phyloP scores from a whole-genome alignment of 2,888 invertebrate genomes.

The Nephrotoma guestfalica region DNA sequence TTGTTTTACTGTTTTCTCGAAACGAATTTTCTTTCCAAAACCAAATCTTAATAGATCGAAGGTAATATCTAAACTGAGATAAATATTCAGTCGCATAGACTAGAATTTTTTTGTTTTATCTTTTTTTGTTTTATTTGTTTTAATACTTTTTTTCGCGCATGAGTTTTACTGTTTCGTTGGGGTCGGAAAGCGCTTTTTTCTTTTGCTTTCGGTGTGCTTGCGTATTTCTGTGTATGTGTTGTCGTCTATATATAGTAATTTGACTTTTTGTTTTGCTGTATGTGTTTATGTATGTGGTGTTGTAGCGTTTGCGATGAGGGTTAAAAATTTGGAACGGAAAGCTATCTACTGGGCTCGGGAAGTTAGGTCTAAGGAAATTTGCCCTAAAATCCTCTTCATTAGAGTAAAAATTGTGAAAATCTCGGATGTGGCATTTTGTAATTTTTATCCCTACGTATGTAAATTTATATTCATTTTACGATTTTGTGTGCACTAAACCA shows the following conservation, averaged over 20 bases:
- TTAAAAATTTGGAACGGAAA: neutral
- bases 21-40: neutral
- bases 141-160: neutral
- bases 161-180: neutral
- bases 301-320: neutral
- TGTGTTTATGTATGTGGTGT: neutral
- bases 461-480: too few relatives aligned
- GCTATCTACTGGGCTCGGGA: neutral
- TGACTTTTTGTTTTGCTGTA: neutral
- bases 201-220: neutral
- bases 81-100: neutral
- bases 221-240: neutral
- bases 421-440: too few relatives aligned
- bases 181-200: neutral
- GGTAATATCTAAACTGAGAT: neutral
- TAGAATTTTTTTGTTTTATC: neutral
- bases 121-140: neutral
- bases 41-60: neutral
- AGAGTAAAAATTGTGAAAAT: too few relatives aligned
- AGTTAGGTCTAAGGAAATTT: too few relatives aligned
- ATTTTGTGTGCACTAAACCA: too few relatives aligned
- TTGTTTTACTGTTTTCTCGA: neutral
- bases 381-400: too few relatives aligned
- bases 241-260: neutral
- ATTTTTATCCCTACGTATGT: too few relatives aligned